Conservation (phyloP, 2,888 invertebrate genomes). For the Euphydryas editha region DNA sequence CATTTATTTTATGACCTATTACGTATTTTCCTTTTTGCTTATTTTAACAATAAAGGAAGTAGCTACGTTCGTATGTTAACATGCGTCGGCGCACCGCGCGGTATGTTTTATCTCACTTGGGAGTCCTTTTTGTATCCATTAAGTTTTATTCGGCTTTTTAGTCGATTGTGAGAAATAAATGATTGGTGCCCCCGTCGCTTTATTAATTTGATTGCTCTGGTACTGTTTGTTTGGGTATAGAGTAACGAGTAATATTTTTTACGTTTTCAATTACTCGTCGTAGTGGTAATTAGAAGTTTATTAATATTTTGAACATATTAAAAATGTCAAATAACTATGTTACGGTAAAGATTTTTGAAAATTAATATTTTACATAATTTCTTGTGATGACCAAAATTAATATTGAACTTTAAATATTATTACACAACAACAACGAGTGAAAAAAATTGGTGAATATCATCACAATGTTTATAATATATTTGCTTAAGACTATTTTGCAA, state of each 20-base stretch:
- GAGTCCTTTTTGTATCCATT: conserved; percentile 61
- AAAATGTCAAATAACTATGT: too few species aligned
- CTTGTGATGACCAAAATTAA: too few species aligned
- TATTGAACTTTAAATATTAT: too few species aligned
- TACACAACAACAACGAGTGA: too few species aligned
- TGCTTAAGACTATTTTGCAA: too few species aligned
- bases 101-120: conserved; percentile 74
- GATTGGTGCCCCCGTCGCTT: conserved; percentile 62
- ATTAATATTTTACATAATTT: too few species aligned
- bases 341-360: too few species aligned
- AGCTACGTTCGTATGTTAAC: conserved; percentile 68
- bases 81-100: conserved; percentile 55
- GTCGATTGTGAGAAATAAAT: conserved; percentile 72
- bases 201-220: conserved; percentile 73
- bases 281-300: background rate
- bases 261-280: background rate
- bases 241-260: conserved; percentile 45
- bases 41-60: conserved; percentile 59
- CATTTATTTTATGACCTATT: conserved; percentile 11
- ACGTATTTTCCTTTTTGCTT: conserved; percentile 5
- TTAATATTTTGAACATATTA: background rate
- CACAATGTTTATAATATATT: too few species aligned
- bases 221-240: conserved; percentile 56
- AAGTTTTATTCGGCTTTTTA: conserved; percentile 35
- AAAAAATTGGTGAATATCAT: too few species aligned